Conservation (phyloP, 2,888 invertebrate genomes). For the Pachymerium ferrugineum region DNA sequence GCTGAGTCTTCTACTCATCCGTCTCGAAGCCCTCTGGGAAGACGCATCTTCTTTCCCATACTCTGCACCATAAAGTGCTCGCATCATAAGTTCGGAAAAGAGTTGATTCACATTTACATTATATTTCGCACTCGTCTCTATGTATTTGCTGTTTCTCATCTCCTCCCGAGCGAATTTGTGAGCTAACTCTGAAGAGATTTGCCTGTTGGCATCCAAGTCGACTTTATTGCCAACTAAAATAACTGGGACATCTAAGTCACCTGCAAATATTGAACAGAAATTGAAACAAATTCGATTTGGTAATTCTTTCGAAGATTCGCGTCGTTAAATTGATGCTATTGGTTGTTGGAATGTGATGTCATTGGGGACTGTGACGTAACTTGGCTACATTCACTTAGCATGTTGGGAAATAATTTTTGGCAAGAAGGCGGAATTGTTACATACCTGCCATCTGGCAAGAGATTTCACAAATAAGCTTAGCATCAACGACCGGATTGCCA, state of each 20-base stretch:
- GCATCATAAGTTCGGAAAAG: slow-evolving; percentile 39
- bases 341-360: neutral
- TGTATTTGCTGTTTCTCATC: slow-evolving; percentile 37
- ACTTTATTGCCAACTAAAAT: slow-evolving; percentile 40
- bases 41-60: slow-evolving; percentile 36
- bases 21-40: slow-evolving; percentile 38
- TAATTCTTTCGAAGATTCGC: no score
- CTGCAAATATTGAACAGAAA: no score
- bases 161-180: slow-evolving; percentile 33
- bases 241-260: slow-evolving; percentile 38
- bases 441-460: no score
- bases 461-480: no score
- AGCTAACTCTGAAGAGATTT: slow-evolving; percentile 38
- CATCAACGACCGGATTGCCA: no score
- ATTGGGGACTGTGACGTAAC: no score
- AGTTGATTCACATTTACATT: slow-evolving; percentile 39
- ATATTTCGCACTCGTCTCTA: slow-evolving; percentile 41
- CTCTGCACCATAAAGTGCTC: slow-evolving; percentile 33
- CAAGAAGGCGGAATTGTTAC: no score
- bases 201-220: slow-evolving; percentile 38
- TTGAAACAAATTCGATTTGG: no score
- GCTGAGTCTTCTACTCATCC: slow-evolving; percentile 35
- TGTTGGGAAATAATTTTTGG: no score
- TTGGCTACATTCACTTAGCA: no score
- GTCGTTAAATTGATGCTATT: neutral